Conservation (phyloP, 1,140 invertebrate species). For the Drosophila sucinea region DNA sequence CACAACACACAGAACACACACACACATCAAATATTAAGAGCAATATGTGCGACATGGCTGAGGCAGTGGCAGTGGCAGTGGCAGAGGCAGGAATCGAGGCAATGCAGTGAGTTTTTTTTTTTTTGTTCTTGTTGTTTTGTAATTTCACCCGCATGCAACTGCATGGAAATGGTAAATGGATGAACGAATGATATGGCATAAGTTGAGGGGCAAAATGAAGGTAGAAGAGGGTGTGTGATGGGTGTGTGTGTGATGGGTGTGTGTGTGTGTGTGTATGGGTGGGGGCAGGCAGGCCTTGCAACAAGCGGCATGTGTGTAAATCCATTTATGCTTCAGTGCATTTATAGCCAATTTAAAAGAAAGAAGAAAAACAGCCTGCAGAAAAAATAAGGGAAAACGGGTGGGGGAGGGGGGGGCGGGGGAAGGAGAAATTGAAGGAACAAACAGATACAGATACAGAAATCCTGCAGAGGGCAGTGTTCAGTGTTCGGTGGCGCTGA, state of each 20-base stretch:
- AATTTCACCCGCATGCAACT: conserved; percentile 51
- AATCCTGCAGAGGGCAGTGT: conserved; percentile 13
- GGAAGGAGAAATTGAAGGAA: neutral
- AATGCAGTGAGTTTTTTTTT: conserved; percentile 42
- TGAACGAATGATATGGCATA: conserved; percentile 15
- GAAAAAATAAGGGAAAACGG: neutral
- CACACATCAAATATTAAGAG: conserved; percentile 10
- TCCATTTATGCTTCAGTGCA: conserved; percentile 75
- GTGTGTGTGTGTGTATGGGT: neutral
- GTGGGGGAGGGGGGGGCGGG: neutral
- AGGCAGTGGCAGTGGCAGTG: neutral
- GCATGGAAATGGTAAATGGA: conserved; percentile 58
- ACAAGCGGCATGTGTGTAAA: conserved; percentile 77
- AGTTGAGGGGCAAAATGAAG: neutral
- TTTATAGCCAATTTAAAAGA: conserved; percentile 73
- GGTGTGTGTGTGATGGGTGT: conserved; percentile 49
- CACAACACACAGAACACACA: conserved; percentile 1
- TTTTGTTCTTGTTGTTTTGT: conserved; percentile 11
- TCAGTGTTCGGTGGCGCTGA: conserved; percentile 29
- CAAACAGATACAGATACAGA: conserved; percentile 3
- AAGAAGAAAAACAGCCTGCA: conserved; percentile 30
- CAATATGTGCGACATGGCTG: conserved; percentile 7
- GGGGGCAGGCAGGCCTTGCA: conserved; percentile 25
- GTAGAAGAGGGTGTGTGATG: neutral
- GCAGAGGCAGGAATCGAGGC: conserved; percentile 28